Evolutionary conservation across 2,888 invertebrate species (phyloP).

Genomic region (Tinea semifulvella): DNA sequence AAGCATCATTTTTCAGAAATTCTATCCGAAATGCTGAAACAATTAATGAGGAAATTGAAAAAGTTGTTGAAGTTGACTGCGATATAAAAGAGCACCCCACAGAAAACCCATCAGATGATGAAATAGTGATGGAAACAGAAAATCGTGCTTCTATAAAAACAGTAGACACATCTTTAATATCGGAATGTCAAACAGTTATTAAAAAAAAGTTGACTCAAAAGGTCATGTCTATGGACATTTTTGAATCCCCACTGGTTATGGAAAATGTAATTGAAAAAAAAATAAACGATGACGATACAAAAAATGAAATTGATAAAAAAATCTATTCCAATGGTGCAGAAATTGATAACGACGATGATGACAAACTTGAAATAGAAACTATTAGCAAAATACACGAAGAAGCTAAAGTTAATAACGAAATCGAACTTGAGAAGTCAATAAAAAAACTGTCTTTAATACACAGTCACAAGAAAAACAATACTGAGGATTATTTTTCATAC

Average conservation of each 20-base stretch:
- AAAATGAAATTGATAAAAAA: constrained; percentile 12
- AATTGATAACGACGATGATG: too few species aligned
- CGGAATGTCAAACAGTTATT: not conserved
- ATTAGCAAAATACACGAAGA: not conserved
- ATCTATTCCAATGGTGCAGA: constrained; percentile 20
- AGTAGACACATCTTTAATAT: constrained; percentile 11
- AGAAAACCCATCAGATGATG: not conserved
- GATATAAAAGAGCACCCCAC: not conserved
- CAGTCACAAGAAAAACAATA: not conserved
- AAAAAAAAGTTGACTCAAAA: not conserved
- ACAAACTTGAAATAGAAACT: too few species aligned
- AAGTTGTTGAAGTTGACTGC: not conserved
- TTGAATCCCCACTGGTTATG: constrained; percentile 41
- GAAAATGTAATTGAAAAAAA: constrained; percentile 3
- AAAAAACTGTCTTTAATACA: constrained; percentile 25
- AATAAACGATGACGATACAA: not conserved
- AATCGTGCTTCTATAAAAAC: constrained; percentile 45
- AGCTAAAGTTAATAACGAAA: too few species aligned
- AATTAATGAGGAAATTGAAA: not conserved
- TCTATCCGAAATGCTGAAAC: not conserved
- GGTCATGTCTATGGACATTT: constrained; percentile 31
- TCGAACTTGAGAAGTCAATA: constrained; percentile 27
- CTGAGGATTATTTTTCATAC: not conserved
- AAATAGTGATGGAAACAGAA: too few species aligned
- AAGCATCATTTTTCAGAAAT: not conserved